Evolutionary conservation across 30 jellyfish, hydroid and myxozoan species (phyloP).

Genomic region (Mastigias papua): DNA sequence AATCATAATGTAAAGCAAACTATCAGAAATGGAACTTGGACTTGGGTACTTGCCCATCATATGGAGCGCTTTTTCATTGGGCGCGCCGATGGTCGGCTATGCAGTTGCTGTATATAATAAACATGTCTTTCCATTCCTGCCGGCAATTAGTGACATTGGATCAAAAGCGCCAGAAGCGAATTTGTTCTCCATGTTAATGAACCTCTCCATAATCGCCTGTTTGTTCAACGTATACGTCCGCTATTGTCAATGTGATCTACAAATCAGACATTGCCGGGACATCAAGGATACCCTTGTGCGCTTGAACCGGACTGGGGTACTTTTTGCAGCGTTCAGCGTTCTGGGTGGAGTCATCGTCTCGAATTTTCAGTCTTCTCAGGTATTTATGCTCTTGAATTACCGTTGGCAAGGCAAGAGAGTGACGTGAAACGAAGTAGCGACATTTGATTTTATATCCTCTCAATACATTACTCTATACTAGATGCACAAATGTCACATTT

Average conservation of each 20-base stretch:
- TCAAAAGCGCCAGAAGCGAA: conserved; percentile 86
- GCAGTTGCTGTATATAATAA: conserved; percentile 74
- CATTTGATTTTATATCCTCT: too few species aligned
- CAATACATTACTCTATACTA: too few species aligned
- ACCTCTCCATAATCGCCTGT: conserved; percentile 69
- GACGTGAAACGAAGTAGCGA: too few species aligned
- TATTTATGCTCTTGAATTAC: neutral
- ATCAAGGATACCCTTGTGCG: conserved; percentile 65
- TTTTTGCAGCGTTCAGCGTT: conserved; percentile 65
- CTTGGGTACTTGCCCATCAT: conserved; percentile 85
- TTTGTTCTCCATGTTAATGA: conserved; percentile 77
- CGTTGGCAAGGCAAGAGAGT: neutral
- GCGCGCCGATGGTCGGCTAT: conserved; percentile 70
- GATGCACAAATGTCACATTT: too few species aligned
- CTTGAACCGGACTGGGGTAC: conserved; percentile 62
- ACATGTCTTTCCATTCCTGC: conserved; percentile 85
- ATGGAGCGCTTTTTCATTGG: conserved; percentile 75
- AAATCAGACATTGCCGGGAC: conserved; percentile 76
- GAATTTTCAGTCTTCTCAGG: conserved; percentile 82
- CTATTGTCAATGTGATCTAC: conserved; percentile 86
- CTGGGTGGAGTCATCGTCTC: conserved; percentile 88
- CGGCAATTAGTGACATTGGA: conserved; percentile 92
- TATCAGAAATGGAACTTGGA: conserved; percentile 57
- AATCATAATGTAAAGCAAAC: neutral
- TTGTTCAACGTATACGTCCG: conserved; percentile 70